Base-by-base conservation (phyloP, 1,140 invertebrate genomes). In the Eriocheir sinensis region DNA sequence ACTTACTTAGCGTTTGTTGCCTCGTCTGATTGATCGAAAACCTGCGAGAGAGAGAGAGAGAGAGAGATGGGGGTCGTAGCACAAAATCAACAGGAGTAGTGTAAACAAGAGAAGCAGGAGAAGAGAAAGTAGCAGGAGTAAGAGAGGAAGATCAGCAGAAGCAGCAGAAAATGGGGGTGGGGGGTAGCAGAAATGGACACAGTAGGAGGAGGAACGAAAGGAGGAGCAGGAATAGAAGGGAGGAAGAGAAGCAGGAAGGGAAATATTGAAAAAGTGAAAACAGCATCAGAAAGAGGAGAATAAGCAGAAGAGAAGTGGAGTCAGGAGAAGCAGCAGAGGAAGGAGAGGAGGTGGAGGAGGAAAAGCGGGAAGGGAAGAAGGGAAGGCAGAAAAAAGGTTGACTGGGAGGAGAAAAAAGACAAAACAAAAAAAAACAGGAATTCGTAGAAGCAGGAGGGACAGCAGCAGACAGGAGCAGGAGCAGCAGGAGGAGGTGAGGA, bases 1-100 rank as follows among this genome's bases (percentile, higher is more conserved):
- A 93, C 92, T 93, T 93, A 80, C 80, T 93, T 93, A 93, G 91
- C 91, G 32, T 38, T 86, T 38, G 79, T 83, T 38, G 36, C 81
- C n/a, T 53, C 53, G 27, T 40, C 85, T 89, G 92, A 60, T 89
- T 93, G 92, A 93, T 94, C 86, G 83, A 40, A 48, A 89, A 48
- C 30, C 36, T 44, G 21, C 15, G 48, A 90, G 4, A 34, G 48
- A 30, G 88, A 30, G 88, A 44, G 88, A 41, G 17, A 60, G 36
- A 34, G 48, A 34, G n/a, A 44, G 38, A 90, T n/a, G n/a, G n/a
- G n/a, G n/a, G n/a, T n/a, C n/a, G n/a, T n/a, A n/a, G n/a, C n/a
- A n/a, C n/a, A n/a, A n/a, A n/a, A n/a, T n/a, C n/a, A n/a, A n/a
- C n/a, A n/a, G n/a, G n/a, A n/a, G n/a, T n/a, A n/a, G n/a, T n/a